phyloP scores from a whole-genome alignment of 2,113 vertebrate species.

The Machaerirhynchus nigripectus region DNA sequence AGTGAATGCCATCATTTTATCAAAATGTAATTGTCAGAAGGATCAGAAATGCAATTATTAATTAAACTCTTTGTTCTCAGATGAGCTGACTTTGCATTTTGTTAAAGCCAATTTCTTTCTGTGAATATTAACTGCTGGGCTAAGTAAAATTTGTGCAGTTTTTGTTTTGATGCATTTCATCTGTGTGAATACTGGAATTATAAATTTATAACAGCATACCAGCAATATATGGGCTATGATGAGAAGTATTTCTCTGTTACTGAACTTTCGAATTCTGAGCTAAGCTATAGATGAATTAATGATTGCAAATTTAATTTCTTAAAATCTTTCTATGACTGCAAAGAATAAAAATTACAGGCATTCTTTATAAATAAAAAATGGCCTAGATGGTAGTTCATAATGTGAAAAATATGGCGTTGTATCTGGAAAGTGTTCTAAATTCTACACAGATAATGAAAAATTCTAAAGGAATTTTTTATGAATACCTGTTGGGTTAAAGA shows the following conservation, averaged over 20 bases:
- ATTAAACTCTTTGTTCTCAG: conserved; percentile 19
- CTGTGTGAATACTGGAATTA: conserved; percentile 48
- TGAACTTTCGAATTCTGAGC: conserved; percentile 54
- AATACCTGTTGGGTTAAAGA: conserved; percentile 59
- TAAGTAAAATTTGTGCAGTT: conserved; percentile 32
- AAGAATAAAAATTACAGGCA: conserved; percentile 11
- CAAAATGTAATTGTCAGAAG: background rate
- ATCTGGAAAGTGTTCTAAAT: conserved; percentile 61
- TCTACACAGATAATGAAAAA: conserved; percentile 39
- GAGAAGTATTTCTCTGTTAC: conserved; percentile 49
- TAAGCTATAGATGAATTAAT: conserved; percentile 39
- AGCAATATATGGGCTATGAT: conserved; percentile 68
- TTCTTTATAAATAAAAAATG: conserved; percentile 57
- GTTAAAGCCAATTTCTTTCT: conserved; percentile 21
- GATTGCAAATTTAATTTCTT: conserved; percentile 51
- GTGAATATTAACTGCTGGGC: conserved; percentile 37
- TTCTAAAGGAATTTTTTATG: conserved; percentile 65
- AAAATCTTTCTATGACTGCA: conserved; percentile 61
- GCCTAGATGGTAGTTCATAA: conserved; percentile 12
- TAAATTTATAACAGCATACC: conserved; percentile 58
- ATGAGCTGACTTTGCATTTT: conserved; percentile 37
- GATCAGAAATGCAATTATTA: conserved; percentile 49
- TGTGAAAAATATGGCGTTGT: conserved; percentile 24
- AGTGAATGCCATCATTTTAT: conserved; percentile 18
- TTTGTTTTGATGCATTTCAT: conserved; percentile 60